These are phyloP conservation scores for Prinia subflava DNA, from an alignment of 2,113 vertebrate genomes.

Conservation along the genomic window DNA sequence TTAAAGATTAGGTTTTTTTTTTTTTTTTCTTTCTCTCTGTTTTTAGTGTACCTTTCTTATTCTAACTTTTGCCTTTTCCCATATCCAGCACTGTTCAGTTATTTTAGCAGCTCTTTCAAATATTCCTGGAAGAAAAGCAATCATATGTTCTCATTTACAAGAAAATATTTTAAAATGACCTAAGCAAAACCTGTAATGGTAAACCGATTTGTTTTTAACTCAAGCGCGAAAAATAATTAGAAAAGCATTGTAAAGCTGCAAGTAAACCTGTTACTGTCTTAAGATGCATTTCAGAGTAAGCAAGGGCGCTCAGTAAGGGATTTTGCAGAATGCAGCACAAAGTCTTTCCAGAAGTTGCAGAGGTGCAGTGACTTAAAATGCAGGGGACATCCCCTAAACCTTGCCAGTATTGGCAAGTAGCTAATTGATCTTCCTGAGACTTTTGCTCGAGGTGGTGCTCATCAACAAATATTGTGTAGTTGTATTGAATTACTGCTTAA, in stretches of 20 bases:
- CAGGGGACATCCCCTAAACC: neutral
- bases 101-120: neutral
- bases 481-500: neutral
- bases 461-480: neutral
- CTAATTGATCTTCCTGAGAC: neutral
- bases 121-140: neutral
- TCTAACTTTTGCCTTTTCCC: neutral
- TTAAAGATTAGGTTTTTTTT: neutral
- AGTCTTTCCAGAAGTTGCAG: neutral
- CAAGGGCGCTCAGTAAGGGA: neutral
- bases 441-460: neutral
- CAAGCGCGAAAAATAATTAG: neutral
- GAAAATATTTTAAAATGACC: neutral
- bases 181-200: neutral
- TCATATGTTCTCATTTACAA: neutral
- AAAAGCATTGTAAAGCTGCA: neutral
- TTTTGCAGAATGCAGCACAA: neutral
- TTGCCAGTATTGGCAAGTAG: neutral
- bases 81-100: neutral
- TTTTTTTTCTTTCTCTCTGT: neutral
- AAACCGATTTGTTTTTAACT: neutral
- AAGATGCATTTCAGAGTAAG: neutral
- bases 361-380: neutral
- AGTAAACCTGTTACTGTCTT: neutral
- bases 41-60: neutral